These are phyloP conservation scores for Leptonema lineaticorne DNA, from an alignment of 1,140 invertebrate genomes.

Conservation along the genomic window DNA sequence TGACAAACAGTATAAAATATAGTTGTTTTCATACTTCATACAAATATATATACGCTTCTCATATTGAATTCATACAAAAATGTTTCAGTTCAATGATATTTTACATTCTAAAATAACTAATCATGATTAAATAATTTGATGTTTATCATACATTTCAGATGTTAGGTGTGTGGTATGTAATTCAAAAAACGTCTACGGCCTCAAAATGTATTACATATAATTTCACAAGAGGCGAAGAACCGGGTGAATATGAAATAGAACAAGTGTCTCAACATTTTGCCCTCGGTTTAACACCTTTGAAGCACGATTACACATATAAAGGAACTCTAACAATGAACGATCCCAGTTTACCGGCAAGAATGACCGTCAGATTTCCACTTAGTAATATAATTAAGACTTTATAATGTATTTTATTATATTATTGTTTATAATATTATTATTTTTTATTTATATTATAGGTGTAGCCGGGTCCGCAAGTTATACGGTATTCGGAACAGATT, in stretches of 20 bases:
- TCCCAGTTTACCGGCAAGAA: slow-evolving; percentile 64
- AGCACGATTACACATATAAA: slow-evolving; percentile 74
- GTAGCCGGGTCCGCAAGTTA: slow-evolving; percentile 74
- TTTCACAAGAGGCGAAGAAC: slow-evolving; percentile 68
- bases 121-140: background rate
- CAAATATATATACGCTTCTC: too few relatives aligned
- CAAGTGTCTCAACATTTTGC: slow-evolving; percentile 75
- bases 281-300: slow-evolving; percentile 65
- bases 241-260: slow-evolving; percentile 66
- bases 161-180: slow-evolving; percentile 78
- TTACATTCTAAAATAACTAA: too few relatives aligned
- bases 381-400: slow-evolving; percentile 61
- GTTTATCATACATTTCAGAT: slow-evolving; percentile 57
- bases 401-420: slow-evolving; percentile 9
- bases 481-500: slow-evolving; percentile 74
- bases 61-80: too few relatives aligned
- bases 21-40: too few relatives aligned
- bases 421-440: background rate
- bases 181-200: slow-evolving; percentile 80
- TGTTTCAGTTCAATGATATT: too few relatives aligned
- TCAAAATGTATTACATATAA: slow-evolving; percentile 79
- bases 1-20: too few relatives aligned
- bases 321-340: slow-evolving; percentile 69
- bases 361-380: slow-evolving; percentile 76
- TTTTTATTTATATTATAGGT: slow-evolving; percentile 51